A percentile compares a stretch with the other conserved stretches of the same genome.
These are phyloP conservation scores for Arrhopalites spinosus DNA, from an alignment of 2,888 invertebrate species.

Conservation along the genomic window DNA sequence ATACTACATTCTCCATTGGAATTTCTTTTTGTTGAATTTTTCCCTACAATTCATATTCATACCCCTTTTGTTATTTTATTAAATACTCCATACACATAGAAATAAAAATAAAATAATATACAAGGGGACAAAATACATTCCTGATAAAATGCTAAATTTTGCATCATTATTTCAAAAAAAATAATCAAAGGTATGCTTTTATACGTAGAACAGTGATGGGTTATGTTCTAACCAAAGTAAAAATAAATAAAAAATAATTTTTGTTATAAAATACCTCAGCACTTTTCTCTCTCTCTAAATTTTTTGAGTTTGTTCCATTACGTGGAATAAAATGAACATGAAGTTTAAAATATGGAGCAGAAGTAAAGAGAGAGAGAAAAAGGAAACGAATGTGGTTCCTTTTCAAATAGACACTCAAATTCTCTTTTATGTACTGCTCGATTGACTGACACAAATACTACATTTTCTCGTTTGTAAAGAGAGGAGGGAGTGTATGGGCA, in stretches of 20 bases:
- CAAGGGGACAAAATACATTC: background rate
- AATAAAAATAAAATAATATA: background rate
- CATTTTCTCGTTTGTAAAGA: slow-evolving; percentile 3
- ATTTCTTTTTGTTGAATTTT: too few species aligned
- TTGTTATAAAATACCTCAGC: background rate
- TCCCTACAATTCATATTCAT: too few species aligned
- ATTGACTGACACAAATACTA: slow-evolving; percentile 35
- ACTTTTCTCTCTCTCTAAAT: background rate
- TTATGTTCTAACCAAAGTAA: too few species aligned
- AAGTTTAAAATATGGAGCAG: slow-evolving; percentile 11
- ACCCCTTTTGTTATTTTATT: too few species aligned
- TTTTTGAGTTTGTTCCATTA: slow-evolving; percentile 14
- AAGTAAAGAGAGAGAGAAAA: background rate
- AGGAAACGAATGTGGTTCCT: slow-evolving; percentile 27
- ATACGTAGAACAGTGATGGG: background rate
- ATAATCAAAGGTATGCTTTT: too few species aligned
- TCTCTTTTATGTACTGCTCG: slow-evolving; percentile 23
- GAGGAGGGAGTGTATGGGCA: background rate
- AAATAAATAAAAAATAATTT: too few species aligned
- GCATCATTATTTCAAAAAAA: too few species aligned
- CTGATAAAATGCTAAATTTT: too few species aligned
- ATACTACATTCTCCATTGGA: too few species aligned
- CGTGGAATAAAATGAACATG: slow-evolving; percentile 8
- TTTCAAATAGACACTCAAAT: slow-evolving; percentile 14
- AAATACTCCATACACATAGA: background rate